A percentile compares a stretch with the other conserved stretches of the same genome.
These are phyloP conservation scores for Strigamia crassipes DNA, from an alignment of 2,888 invertebrate species.

Conservation along the genomic window DNA sequence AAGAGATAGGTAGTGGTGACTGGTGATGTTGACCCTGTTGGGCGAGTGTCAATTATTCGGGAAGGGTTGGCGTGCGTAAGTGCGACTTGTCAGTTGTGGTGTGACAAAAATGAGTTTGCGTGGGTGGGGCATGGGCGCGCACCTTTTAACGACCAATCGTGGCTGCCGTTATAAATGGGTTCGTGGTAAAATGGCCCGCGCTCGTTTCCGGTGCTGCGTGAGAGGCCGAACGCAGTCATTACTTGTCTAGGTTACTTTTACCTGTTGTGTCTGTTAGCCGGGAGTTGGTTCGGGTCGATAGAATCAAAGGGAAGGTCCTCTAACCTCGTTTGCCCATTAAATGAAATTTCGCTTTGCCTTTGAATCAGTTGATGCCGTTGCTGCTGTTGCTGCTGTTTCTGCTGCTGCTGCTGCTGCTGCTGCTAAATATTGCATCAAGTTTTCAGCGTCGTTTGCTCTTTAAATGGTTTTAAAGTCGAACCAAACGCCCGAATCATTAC, in stretches of 20 bases:
- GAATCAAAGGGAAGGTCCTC: conserved; percentile 12
- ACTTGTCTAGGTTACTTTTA: not conserved
- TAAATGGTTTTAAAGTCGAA: not conserved
- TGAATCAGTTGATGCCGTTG: not conserved
- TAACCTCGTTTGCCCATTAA: conserved; percentile 4
- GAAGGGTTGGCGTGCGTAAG: no score
- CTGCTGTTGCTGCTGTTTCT: no score
- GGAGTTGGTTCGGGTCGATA: not conserved
- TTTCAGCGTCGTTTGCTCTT: not conserved
- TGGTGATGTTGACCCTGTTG: no score
- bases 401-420: no score
- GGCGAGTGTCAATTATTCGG: no score
- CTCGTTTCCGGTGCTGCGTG: not conserved
- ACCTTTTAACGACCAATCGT: conserved; percentile 4
- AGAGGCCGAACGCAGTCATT: not conserved
- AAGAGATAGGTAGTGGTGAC: no score
- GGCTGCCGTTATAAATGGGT: not conserved
- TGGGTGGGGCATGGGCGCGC: not conserved
- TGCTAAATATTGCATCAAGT: no score
- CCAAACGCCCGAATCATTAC: no score
- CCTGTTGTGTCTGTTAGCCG: not conserved
- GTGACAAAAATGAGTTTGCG: not conserved
- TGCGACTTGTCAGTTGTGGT: conserved; percentile 4
- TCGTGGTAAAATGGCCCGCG: not conserved
- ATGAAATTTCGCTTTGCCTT: not conserved